Conservation (phyloP, 1,140 invertebrate species). For the Arion vulgaris region DNA sequence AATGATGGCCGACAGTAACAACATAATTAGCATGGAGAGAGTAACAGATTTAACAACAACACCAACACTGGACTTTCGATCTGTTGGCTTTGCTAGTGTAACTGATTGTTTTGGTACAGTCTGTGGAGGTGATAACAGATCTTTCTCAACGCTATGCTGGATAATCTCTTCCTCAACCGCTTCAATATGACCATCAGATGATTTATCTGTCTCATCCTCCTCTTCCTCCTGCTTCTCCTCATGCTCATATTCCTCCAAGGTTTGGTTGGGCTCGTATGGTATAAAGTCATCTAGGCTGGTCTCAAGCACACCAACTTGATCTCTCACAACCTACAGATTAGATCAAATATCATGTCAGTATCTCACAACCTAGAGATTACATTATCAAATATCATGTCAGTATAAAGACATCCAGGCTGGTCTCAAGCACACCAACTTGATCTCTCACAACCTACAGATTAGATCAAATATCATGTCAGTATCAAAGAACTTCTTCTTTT, state of each 20-base stretch:
- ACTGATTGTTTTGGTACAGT: slow-evolving; percentile 9
- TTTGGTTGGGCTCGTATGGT: slow-evolving; percentile 60
- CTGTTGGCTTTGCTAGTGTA: not conserved
- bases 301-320: slow-evolving; percentile 34
- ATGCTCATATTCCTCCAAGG: slow-evolving; percentile 43
- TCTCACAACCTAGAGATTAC: no score
- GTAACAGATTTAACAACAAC: slow-evolving; percentile 49
- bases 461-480: no score
- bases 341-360: no score
- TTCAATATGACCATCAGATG: slow-evolving; percentile 62
- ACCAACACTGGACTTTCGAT: not conserved
- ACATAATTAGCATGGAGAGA: slow-evolving; percentile 52
- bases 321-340: slow-evolving; percentile 40
- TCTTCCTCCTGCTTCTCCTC: slow-evolving; percentile 26
- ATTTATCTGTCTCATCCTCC: slow-evolving; percentile 41
- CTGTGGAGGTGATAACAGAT: slow-evolving; percentile 29
- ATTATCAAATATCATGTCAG: no score
- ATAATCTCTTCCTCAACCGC: slow-evolving; percentile 56
- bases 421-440: slow-evolving; percentile 35
- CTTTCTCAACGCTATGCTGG: slow-evolving; percentile 30
- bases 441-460: slow-evolving; percentile 42
- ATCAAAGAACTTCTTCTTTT: no score
- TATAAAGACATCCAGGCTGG: slow-evolving; percentile 45
- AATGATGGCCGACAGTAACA: slow-evolving; percentile 54
- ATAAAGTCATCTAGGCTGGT: slow-evolving; percentile 46